Base-by-base conservation (phyloP, 1,140 invertebrate species). In the Drosophila sp. region DNA sequence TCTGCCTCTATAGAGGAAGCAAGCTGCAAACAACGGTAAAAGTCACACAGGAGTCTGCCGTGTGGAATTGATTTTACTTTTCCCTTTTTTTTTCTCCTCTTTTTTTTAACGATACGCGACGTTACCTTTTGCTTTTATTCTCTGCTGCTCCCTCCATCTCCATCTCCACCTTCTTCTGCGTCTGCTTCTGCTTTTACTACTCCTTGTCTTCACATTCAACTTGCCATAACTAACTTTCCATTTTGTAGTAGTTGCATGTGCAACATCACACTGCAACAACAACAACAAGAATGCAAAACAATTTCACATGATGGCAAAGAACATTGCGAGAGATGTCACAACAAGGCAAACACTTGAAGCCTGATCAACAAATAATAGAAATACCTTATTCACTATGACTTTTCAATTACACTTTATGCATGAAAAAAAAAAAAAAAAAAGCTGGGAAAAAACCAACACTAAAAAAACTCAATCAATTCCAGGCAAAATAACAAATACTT, bases 51-150 rank as follows among this genome's bases (percentile, higher is more conserved):
- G 38, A 64, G 58, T 44, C 54, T 57, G 56, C 56, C 56, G 56
- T 58, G 55, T 70, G 23, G 63, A 84, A 73, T 77, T 70, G 72
- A 84, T 84, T 87, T 79, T 65, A 32, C 66, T 60, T 71, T 30
- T 35, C 25, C 57, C 27, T 66, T 54, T 71, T 62, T 72, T 5
- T 23, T 47, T 17, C 23, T 61, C 23, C 54, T 57, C 69, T 58
- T 61, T 32, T 66, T 69, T 67, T 76, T 72, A 72, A 80, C 70
- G 60, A 63, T 56, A 69, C 66, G 66, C 55, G 29, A 55, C 61
- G 60, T 47, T 57, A 32, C 44, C 54, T n/a, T 17, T 56, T 38
- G 30, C 56, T n/a, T 17, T 56, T 38, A 4, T 41, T 11, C 30
- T 17, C 35, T 33, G 30, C 30, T 38, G 4, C 41, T 55, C 10